Conservation (phyloP, 2,113 vertebrate species). For the Mustela nigripes region DNA sequence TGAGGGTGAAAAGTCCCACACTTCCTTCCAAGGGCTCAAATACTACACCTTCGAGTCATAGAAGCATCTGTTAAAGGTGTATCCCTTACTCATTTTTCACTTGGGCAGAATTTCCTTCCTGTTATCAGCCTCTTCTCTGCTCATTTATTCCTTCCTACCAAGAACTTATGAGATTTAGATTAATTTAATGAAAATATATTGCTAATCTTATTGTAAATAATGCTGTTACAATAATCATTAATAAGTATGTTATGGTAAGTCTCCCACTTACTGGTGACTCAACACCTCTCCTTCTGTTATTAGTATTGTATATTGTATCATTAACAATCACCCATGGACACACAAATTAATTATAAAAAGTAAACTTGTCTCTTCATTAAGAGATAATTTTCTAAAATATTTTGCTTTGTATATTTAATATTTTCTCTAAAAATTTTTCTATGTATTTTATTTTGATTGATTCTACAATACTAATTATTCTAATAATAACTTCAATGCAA, state of each 20-base stretch:
- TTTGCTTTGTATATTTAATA: constrained; percentile 5
- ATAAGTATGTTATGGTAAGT: background rate
- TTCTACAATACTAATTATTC: background rate
- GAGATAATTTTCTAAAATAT: background rate
- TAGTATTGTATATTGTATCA: background rate
- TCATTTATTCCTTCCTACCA: background rate
- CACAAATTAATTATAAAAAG: background rate
- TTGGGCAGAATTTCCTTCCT: background rate
- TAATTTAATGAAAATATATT: background rate
- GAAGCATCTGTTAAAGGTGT: background rate
- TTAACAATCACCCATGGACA: background rate
- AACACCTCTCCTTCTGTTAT: background rate
- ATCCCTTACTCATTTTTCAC: background rate
- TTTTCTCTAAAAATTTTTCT: constrained; percentile 24
- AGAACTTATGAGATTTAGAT: constrained; percentile 8
- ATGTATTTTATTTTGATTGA: background rate
- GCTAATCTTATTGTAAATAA: background rate
- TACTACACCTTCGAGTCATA: background rate
- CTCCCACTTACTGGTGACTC: background rate
- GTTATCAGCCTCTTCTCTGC: background rate
- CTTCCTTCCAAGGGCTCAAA: background rate
- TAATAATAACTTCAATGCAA: background rate
- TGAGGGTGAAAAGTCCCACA: background rate
- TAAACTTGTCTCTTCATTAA: background rate
- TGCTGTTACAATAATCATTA: background rate